Evolutionary conservation across 2,888 invertebrate species (phyloP).

Genomic region (Cerastis leucographa): DNA sequence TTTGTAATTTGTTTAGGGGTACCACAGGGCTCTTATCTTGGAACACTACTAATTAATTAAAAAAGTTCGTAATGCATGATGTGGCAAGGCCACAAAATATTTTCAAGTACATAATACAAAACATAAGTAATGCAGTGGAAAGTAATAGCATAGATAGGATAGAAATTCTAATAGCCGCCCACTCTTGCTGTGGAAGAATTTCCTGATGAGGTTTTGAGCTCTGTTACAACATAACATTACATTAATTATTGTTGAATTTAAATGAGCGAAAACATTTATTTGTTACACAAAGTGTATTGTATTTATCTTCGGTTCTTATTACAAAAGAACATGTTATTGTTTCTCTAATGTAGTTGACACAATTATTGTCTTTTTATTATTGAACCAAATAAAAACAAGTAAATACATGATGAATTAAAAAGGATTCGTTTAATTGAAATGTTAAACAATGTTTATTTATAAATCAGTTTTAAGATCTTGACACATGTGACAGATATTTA

Average conservation of each 20-base stretch:
- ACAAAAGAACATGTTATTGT: conserved; percentile 10
- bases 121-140: background rate
- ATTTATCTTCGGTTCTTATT: background rate
- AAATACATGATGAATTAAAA: background rate
- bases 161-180: background rate
- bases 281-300: background rate
- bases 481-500: background rate
- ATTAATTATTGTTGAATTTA: background rate
- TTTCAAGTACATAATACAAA: background rate
- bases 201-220: background rate
- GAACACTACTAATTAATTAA: conserved; percentile 3
- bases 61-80: background rate
- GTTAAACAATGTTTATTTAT: background rate
- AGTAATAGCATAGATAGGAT: background rate
- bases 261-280: conserved; percentile 1
- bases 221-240: background rate
- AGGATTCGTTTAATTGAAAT: background rate
- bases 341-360: background rate
- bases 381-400: conserved; percentile 1
- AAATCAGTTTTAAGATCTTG: background rate
- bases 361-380: background rate
- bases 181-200: background rate
- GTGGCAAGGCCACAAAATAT: background rate
- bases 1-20: background rate
- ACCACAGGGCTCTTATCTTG: conserved; percentile 8